Evolutionary conservation across 1,140 invertebrate species (phyloP), one percentile per base, ranked within the genome.

Genomic region (Achatina immaculata): DNA sequence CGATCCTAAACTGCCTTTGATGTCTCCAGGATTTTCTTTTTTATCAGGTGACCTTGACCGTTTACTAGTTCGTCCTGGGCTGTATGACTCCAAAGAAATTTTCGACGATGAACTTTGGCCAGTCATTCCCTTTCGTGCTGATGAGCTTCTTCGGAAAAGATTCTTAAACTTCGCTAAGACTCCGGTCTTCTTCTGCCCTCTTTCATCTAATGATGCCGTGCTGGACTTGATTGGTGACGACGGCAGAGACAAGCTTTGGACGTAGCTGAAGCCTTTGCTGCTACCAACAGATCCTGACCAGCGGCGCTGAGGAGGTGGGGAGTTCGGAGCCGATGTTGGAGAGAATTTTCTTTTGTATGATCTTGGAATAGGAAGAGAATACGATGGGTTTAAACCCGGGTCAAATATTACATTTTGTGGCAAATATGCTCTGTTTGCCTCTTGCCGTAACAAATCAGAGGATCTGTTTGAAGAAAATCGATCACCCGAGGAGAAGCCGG

Each of bases 121-220:
- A 28, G 42, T 19, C 42, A 40, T 7, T 11, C n/a, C 21, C 11
- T 48, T 19, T 43, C 21, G 31, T 6, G 3, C 21, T 2, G 40
- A 45, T 42, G 24, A 9, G 1, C 36, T n/a, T 43, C 42, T 71
- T 1, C 71, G 71, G 31, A 73, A 73, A 11, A 73, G 24, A 6
- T 73, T 73, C 28, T 31, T 73, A 36, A 73, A 43, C 71, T 73
- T 73, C 9, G 1, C 34, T 7, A 73, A 19, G n/a, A 73, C 43
- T 34, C 71, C 71, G 2, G 71, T 24, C 42, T 69, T 69, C 16
- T 69, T 69, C 24, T 42, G 36, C 48, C 24, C 24, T 9, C 42
- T 40, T 6, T 62, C 58, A 34, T 34, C 28, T 62, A 34, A 4
- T 6, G 58, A 55, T 55, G 6, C 2, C 7, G 28, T 2, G 2